These are phyloP conservation scores for Falco novaeseelandiae DNA, from an alignment of 2,797 vertebrate genomes.

Conservation along the genomic window DNA sequence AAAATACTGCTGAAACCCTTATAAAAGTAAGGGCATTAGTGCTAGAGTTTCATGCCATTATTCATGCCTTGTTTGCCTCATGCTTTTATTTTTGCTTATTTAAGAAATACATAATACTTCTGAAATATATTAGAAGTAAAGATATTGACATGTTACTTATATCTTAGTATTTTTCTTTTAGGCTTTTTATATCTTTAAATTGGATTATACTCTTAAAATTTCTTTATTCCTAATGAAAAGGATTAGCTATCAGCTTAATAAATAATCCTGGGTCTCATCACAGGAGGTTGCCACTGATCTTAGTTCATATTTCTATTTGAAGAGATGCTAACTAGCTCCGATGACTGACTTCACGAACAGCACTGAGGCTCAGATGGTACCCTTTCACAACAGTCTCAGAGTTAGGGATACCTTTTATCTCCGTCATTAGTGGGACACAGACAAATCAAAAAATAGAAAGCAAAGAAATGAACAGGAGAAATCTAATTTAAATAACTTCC, in stretches of 20 bases:
- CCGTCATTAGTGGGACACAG: not conserved
- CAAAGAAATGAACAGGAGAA: constrained; percentile 6
- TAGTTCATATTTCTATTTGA: not conserved
- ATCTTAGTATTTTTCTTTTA: not conserved
- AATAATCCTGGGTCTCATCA: constrained; percentile 15
- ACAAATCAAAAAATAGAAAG: not conserved
- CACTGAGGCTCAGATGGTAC: not conserved
- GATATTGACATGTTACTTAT: not conserved
- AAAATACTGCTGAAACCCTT: not conserved
- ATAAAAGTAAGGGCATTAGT: not conserved
- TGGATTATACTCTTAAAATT: not conserved
- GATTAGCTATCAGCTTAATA: not conserved
- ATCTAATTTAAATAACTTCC: not conserved
- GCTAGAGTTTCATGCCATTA: not conserved
- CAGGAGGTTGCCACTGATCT: not conserved
- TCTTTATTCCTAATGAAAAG: not conserved
- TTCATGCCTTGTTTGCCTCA: not conserved
- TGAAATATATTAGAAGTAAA: not conserved
- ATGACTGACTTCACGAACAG: not conserved
- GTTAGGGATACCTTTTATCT: not conserved
- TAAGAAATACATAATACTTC: not conserved
- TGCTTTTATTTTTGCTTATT: not conserved
- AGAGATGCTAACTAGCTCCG: not conserved
- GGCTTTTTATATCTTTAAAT: not conserved
- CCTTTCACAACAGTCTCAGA: not conserved